A percentile compares a stretch with the other conserved stretches of the same genome.
phyloP scores from a whole-genome alignment of 2,888 invertebrate species.

The Crepidodera aurea region DNA sequence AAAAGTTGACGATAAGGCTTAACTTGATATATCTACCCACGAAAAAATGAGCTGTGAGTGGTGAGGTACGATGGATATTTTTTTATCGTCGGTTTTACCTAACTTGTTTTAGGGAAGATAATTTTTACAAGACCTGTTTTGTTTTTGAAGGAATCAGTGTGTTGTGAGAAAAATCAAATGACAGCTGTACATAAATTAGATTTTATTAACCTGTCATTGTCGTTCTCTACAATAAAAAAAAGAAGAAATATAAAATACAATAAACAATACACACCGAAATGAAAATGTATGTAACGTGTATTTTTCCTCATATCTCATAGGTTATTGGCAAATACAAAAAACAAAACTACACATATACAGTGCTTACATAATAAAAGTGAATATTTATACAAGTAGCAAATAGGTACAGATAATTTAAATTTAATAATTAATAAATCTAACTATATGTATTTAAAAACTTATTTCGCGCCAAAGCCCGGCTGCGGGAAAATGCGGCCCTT shows the following conservation, averaged over 20 bases:
- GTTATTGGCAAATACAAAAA: slow-evolving; percentile 61
- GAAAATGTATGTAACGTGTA: slow-evolving; percentile 57
- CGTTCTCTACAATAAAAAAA: slow-evolving; percentile 42
- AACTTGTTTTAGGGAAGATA: no score
- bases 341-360: slow-evolving; percentile 63
- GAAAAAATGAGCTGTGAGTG: no score
- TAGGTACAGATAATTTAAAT: slow-evolving; percentile 63
- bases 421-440: slow-evolving; percentile 50
- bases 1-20: no score
- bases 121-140: no score
- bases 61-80: no score
- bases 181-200: slow-evolving; percentile 42
- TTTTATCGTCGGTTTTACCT: no score
- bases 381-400: slow-evolving; percentile 62
- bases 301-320: slow-evolving; percentile 56
- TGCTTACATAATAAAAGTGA: slow-evolving; percentile 61
- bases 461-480: slow-evolving; percentile 28
- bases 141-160: no score
- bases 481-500: slow-evolving; percentile 54
- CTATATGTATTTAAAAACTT: slow-evolving; percentile 42
- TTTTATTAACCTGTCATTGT: slow-evolving; percentile 45
- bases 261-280: slow-evolving; percentile 50
- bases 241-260: slow-evolving; percentile 51
- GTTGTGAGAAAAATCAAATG: slow-evolving; percentile 27
- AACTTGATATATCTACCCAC: no score